Evolutionary conservation across 1,140 invertebrate genomes (phyloP).

Genomic region (Acromyrmex heyeri): DNA sequence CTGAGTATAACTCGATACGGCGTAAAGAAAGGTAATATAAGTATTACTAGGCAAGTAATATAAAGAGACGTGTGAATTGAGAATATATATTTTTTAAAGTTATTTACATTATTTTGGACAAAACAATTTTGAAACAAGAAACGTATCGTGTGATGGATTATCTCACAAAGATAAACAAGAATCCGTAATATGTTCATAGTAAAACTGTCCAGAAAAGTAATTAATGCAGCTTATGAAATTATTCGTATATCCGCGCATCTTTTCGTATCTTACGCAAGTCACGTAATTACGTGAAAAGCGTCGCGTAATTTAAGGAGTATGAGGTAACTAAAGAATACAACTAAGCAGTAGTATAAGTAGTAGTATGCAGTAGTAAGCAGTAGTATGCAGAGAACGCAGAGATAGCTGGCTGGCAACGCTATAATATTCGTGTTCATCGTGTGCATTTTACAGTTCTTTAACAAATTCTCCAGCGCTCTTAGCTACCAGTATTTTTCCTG

Average conservation of each 20-base stretch:
- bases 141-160: neutral
- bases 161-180: neutral
- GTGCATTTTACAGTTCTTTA: constrained; percentile 17
- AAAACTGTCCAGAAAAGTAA: neutral
- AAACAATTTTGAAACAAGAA: neutral
- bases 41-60: too few species aligned
- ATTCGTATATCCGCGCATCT: neutral
- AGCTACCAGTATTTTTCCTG: constrained; percentile 11
- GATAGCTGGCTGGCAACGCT: neutral
- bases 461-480: neutral
- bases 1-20: neutral
- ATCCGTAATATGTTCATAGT: neutral
- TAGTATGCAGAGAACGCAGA: constrained; percentile 11
- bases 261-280: constrained; percentile 5
- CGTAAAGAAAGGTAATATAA: neutral
- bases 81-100: constrained; percentile 13
- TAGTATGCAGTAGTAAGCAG: too few species aligned
- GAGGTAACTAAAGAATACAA: neutral
- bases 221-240: neutral
- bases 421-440: constrained; percentile 29
- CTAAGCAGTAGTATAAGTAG: neutral
- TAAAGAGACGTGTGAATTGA: constrained; percentile 39
- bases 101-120: neutral
- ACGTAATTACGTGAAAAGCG: constrained; percentile 21
- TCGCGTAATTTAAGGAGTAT: constrained; percentile 9